Conservation (phyloP, 53 echinoderm and acorn worm species). For the Stichopus horrens region DNA sequence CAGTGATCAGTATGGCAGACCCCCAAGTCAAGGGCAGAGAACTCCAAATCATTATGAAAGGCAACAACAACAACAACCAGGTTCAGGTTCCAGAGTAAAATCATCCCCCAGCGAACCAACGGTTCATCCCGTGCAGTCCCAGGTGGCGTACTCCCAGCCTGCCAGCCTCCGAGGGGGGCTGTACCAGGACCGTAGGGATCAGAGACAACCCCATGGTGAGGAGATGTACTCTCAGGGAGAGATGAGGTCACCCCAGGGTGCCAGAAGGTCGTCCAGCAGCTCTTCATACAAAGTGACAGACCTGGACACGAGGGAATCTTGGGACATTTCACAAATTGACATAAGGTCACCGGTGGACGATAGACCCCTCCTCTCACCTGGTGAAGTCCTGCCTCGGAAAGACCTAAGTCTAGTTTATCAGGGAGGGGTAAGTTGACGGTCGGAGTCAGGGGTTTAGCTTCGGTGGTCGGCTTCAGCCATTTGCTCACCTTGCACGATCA, state of each 20-base stretch:
- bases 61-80: background rate
- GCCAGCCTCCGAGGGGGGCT: background rate
- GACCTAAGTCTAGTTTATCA: slow-evolving; percentile 22
- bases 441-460: background rate
- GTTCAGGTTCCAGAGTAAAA: background rate
- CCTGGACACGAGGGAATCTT: slow-evolving; percentile 73
- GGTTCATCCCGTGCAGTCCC: slow-evolving; percentile 4
- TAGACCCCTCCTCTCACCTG: slow-evolving; percentile 38
- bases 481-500: no score
- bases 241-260: slow-evolving; percentile 19
- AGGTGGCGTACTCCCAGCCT: slow-evolving; percentile 4
- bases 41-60: slow-evolving; percentile 35
- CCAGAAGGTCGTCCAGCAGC: background rate
- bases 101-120: slow-evolving; percentile 10
- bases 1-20: slow-evolving; percentile 33
- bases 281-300: slow-evolving; percentile 77
- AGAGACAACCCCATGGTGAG: background rate
- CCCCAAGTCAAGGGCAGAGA: slow-evolving; percentile 22
- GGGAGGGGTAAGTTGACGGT: slow-evolving; percentile 23
- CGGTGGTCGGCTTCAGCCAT: no score
- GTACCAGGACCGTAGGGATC: background rate
- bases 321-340: slow-evolving; percentile 59
- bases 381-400: slow-evolving; percentile 32
- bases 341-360: slow-evolving; percentile 37
- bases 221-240: background rate